These are phyloP conservation scores for Clarias magur DNA, from an alignment of 2,113 vertebrate species.

Conservation along the genomic window DNA sequence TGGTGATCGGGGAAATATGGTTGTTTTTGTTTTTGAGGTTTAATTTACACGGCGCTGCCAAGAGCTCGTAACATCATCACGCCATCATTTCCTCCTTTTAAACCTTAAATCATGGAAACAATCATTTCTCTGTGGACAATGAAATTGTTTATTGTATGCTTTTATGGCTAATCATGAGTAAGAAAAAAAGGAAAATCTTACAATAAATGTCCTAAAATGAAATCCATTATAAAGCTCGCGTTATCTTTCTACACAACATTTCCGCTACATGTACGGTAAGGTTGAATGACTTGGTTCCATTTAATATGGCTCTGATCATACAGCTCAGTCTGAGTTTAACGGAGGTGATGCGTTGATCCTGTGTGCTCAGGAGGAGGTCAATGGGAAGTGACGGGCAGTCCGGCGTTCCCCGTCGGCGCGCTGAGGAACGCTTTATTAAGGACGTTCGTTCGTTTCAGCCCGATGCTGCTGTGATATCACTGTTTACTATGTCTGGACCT, in stretches of 20 bases:
- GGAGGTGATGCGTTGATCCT: constrained; percentile 17
- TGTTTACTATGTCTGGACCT: neutral
- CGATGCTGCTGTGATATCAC: constrained; percentile 6
- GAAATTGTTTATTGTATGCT: too few species aligned
- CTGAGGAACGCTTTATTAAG: constrained; percentile 15
- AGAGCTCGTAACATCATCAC: too few species aligned
- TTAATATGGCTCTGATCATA: constrained; percentile 34
- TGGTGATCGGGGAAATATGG: neutral
- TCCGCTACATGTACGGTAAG: constrained; percentile 32
- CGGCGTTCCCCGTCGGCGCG: neutral
- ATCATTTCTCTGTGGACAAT: too few species aligned
- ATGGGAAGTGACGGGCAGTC: constrained; percentile 29
- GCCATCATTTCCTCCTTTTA: too few species aligned
- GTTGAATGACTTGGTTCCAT: constrained; percentile 30
- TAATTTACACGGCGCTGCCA: too few species aligned
- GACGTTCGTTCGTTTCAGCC: constrained; percentile 22
- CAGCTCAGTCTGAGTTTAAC: constrained; percentile 34
- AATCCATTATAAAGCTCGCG: constrained; percentile 12
- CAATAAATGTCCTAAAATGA: constrained; percentile 26
- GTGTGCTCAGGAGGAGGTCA: constrained; percentile 38
- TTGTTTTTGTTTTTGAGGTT: too few species aligned
- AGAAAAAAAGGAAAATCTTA: neutral
- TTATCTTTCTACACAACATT: neutral
- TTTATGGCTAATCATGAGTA: too few species aligned
- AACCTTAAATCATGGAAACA: too few species aligned